Percentiles rank a stretch among this genome's conserved stretches.
phyloP scores from a whole-genome alignment of 2,113 vertebrate species.

The Cathartes aura region DNA sequence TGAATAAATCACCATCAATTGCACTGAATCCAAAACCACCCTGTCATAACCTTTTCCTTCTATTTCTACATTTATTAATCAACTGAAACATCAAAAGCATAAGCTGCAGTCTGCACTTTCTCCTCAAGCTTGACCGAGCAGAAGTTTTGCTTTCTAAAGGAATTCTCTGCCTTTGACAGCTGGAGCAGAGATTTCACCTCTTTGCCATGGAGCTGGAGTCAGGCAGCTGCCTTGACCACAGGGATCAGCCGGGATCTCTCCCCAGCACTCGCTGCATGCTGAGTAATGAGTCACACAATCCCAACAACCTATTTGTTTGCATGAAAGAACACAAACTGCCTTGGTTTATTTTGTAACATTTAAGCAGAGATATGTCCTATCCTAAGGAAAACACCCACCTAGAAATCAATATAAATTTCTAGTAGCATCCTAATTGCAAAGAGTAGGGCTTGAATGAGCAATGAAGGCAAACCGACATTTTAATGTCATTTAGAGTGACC shows the following conservation, averaged over 20 bases:
- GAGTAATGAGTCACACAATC: background rate
- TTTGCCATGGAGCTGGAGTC: background rate
- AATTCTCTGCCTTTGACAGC: background rate
- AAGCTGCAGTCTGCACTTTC: background rate
- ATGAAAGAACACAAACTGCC: background rate
- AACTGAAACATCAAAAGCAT: background rate
- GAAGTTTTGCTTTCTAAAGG: background rate
- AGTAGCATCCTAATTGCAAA: conserved; percentile 1
- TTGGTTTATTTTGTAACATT: background rate
- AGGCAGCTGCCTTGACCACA: background rate
- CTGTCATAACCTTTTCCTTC: background rate
- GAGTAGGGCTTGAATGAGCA: background rate
- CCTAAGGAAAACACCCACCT: background rate
- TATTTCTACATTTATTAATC: background rate
- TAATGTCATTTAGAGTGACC: background rate
- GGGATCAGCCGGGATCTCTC: background rate
- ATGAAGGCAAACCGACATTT: background rate
- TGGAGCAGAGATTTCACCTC: background rate
- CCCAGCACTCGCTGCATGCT: rapidly evolving
- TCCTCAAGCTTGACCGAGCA: background rate
- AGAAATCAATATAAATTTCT: conserved; percentile 28
- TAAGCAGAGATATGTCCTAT: background rate
- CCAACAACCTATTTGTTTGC: background rate
- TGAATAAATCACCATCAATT: background rate
- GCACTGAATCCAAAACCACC: background rate